Percentiles rank a stretch among this genome's conserved stretches.
These are phyloP conservation scores for Papilio xuthus DNA, from an alignment of 1,140 invertebrate species.

Conservation along the genomic window DNA sequence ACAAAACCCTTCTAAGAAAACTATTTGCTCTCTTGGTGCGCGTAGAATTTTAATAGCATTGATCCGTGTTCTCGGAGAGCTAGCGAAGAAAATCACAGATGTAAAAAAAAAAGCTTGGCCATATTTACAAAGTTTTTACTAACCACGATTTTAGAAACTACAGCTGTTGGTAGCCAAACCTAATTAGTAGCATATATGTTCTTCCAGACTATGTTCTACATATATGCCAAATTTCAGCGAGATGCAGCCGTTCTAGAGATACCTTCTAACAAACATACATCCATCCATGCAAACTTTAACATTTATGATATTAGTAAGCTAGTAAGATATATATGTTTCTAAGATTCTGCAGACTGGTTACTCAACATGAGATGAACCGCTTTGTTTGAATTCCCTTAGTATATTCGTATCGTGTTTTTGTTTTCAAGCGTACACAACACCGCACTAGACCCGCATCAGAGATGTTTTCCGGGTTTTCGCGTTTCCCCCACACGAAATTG, in stretches of 20 bases:
- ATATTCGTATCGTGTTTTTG: background rate
- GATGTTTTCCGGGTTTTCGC: background rate
- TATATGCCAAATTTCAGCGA: too few relatives aligned
- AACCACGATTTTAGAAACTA: too few relatives aligned
- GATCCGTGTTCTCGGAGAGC: background rate
- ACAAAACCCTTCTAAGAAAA: constrained; percentile 14
- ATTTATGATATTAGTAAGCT: too few relatives aligned
- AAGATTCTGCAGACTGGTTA: background rate
- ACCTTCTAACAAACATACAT: too few relatives aligned
- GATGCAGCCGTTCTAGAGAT: too few relatives aligned
- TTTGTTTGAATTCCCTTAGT: background rate
- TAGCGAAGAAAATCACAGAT: background rate
- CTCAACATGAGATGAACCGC: background rate
- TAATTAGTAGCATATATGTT: too few relatives aligned
- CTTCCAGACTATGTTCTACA: too few relatives aligned
- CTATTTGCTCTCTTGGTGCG: constrained; percentile 14
- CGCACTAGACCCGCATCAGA: background rate
- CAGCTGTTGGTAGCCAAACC: too few relatives aligned
- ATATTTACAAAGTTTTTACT: background rate
- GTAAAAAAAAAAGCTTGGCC: background rate
- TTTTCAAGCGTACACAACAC: background rate
- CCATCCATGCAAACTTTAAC: too few relatives aligned
- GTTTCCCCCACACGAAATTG: background rate
- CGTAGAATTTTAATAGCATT: constrained; percentile 23
- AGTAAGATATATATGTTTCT: background rate